Evolutionary conservation across 1,140 invertebrate species (phyloP).

Genomic region (Drosophila quadrilineata): DNA sequence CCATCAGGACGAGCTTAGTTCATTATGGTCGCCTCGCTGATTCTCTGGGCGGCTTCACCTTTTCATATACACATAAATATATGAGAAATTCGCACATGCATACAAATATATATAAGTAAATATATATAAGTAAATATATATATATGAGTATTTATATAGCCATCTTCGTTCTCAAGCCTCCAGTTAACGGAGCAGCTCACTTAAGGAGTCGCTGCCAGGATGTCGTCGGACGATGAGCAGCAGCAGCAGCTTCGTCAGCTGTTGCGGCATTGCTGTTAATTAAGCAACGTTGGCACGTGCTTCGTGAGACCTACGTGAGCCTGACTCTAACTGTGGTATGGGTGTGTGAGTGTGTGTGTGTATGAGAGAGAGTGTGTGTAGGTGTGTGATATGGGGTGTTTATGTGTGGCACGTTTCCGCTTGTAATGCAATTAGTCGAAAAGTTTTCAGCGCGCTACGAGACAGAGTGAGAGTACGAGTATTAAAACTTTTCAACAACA

Average conservation of each 20-base stretch:
- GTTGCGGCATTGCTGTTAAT: conserved; percentile 55
- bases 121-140: neutral
- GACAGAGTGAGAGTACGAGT: too few species aligned
- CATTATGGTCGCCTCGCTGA: conserved; percentile 21
- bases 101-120: too few species aligned
- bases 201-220: too few species aligned
- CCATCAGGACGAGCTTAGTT: conserved; percentile 27
- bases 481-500: conserved; percentile 57
- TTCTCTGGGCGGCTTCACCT: neutral
- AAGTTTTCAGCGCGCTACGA: conserved; percentile 58
- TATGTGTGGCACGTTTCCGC: conserved; percentile 62
- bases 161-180: too few species aligned
- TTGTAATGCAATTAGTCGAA: conserved; percentile 78
- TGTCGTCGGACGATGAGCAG: neutral
- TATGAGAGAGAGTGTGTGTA: conserved; percentile 6
- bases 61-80: neutral
- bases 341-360: neutral
- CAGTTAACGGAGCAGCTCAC: too few species aligned
- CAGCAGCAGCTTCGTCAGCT: conserved; percentile 31
- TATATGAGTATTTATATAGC: neutral
- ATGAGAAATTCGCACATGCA: neutral
- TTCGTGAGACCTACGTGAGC: too few species aligned
- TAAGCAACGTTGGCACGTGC: conserved; percentile 66
- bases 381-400: neutral
- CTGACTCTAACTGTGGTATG: conserved; percentile 35